Evolutionary conservation across 2,888 invertebrate species (phyloP).

Genomic region (Globia sparganii): DNA sequence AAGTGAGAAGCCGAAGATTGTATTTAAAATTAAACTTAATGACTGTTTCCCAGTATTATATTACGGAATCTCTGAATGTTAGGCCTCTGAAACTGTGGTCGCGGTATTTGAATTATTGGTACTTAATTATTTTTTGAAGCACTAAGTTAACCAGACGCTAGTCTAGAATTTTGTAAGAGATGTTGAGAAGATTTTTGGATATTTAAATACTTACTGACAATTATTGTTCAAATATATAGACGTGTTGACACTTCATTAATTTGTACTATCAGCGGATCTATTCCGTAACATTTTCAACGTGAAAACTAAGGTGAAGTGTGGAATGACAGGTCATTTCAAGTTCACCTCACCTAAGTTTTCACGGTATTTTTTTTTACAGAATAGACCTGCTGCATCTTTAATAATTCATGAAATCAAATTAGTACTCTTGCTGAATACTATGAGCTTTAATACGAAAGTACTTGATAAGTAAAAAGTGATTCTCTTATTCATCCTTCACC

Average conservation of each 20-base stretch:
- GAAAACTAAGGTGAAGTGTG: background rate
- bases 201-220: constrained; percentile 29
- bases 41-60: constrained; percentile 68
- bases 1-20: constrained; percentile 67
- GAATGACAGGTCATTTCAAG: background rate
- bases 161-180: constrained; percentile 59
- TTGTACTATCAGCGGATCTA: constrained; percentile 23
- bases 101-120: constrained; percentile 59
- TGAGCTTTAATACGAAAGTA: constrained; percentile 28
- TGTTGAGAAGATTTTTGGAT: constrained; percentile 30
- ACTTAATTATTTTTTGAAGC: constrained; percentile 66
- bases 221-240: constrained; percentile 37
- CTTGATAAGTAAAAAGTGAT: constrained; percentile 24
- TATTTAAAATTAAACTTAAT: constrained; percentile 67
- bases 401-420: background rate
- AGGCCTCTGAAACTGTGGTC: constrained; percentile 55
- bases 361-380: background rate
- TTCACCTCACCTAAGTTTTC: background rate
- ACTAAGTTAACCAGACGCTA: constrained; percentile 77
- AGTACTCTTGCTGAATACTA: constrained; percentile 8
- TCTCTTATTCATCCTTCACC: constrained; percentile 25
- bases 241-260: constrained; percentile 54
- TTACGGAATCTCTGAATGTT: constrained; percentile 63
- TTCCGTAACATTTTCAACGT: background rate
- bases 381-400: no score